phyloP scores from a whole-genome alignment of 1,140 invertebrate species.

The Danaus plexippus region DNA sequence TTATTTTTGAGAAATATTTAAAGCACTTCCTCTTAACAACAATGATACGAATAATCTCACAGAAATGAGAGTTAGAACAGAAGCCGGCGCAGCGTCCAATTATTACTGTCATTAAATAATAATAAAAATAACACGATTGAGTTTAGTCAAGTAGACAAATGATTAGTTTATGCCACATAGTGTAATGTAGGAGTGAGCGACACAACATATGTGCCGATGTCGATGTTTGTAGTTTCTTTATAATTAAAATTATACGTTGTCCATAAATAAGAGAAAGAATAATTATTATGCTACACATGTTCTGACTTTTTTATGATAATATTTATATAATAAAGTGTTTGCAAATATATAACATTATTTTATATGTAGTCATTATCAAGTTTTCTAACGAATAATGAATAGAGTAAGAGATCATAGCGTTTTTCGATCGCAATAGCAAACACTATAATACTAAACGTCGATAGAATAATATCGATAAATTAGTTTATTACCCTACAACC shows the following conservation, averaged over 20 bases:
- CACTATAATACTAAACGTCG: conserved; percentile 3
- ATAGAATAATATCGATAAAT: conserved; percentile 16
- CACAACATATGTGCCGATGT: conserved; percentile 17
- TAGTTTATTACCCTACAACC: conserved; percentile 46
- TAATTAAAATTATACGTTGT: no score
- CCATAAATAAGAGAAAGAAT: no score
- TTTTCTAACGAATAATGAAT: no score
- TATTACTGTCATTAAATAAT: conserved; percentile 59
- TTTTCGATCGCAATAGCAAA: no score
- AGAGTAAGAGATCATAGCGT: no score
- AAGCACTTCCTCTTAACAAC: conserved; percentile 40
- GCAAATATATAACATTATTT: no score
- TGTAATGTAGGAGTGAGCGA: conserved; percentile 6
- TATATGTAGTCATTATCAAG: no score
- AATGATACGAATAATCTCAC: conserved; percentile 47
- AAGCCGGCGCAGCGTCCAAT: conserved; percentile 55
- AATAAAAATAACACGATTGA: conserved; percentile 69
- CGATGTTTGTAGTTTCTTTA: conserved; percentile 6
- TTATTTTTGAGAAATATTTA: no score
- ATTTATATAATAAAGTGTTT: no score
- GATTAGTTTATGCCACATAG: conserved; percentile 55
- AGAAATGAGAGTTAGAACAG: conserved; percentile 51
- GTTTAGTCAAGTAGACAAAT: conserved; percentile 71
- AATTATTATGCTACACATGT: no score
- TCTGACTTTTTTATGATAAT: no score